Conservation (phyloP, 2,888 invertebrate species). For the Callimorpha dominula region DNA sequence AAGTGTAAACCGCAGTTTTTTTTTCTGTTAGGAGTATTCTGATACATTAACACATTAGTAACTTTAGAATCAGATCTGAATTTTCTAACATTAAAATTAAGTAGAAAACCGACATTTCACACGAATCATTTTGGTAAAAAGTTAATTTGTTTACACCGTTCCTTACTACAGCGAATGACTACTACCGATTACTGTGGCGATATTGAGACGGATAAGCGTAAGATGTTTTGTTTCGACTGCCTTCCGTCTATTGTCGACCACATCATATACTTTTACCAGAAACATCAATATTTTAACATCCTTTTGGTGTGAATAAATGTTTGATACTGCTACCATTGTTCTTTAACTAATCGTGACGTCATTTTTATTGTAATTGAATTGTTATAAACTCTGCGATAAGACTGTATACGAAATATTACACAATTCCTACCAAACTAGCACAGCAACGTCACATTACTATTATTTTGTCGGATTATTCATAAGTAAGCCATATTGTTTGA, state of each 20-base stretch:
- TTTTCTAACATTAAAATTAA: not conserved
- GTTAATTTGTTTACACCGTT: conserved; percentile 19
- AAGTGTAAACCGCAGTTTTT: not conserved
- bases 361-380: conserved; percentile 20
- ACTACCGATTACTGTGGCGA: conserved; percentile 24
- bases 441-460: not conserved
- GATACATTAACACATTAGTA: not conserved
- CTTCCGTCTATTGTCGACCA: conserved; percentile 58
- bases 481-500: not conserved
- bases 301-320: conserved; percentile 25
- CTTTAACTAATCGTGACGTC: conserved; percentile 16
- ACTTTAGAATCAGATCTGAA: not conserved
- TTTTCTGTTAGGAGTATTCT: not conserved
- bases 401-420: not conserved
- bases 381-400: conserved; percentile 13
- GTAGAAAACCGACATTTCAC: not conserved
- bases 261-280: conserved; percentile 26
- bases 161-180: conserved; percentile 13
- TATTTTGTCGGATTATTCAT: not conserved
- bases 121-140: not conserved
- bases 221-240: conserved; percentile 39
- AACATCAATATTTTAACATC: conserved; percentile 41
- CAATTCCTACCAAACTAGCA: not conserved
- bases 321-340: conserved; percentile 39
- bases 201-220: not conserved